Conservation (phyloP, 2,888 invertebrate genomes). For the Heterodera filipjevi region DNA sequence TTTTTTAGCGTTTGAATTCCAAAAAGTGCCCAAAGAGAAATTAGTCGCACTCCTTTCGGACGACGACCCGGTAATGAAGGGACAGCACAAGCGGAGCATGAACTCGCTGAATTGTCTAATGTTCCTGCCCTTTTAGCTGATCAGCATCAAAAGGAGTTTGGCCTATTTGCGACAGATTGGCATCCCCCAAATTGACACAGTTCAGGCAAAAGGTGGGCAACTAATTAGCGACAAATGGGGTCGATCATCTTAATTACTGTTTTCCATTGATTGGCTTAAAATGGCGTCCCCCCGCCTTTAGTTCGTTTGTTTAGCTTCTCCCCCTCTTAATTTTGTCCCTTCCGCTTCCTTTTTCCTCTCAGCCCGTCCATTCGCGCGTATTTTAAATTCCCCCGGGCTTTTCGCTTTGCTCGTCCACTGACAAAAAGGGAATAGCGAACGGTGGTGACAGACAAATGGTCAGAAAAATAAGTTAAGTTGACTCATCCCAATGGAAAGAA, state of each 20-base stretch:
- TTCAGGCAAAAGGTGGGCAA: constrained; percentile 18
- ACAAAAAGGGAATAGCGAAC: not conserved
- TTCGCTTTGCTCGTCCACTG: not conserved
- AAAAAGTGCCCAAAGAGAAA: constrained; percentile 18
- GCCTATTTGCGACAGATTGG: constrained; percentile 6
- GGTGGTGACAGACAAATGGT: not conserved
- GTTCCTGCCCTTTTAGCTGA: not conserved
- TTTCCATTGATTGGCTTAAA: too few relatives aligned
- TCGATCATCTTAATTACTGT: too few relatives aligned
- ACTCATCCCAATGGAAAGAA: too few relatives aligned
- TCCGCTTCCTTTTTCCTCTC: too few relatives aligned
- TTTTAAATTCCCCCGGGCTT: not conserved
- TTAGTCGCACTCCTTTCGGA: not conserved
- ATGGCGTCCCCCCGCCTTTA: not conserved
- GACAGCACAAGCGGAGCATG: not conserved
- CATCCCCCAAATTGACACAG: not conserved
- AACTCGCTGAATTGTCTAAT: not conserved
- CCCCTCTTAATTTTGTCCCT: not conserved
- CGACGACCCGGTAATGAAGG: not conserved
- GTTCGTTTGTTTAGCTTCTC: not conserved
- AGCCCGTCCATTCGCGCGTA: not conserved
- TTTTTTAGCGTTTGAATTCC: constrained; percentile 13
- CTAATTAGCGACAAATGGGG: not conserved
- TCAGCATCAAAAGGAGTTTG: not conserved
- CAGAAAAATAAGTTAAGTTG: too few relatives aligned